Percentiles rank a stretch among this genome's conserved stretches.
These are phyloP conservation scores for Synanthedon formicaeformis DNA, from an alignment of 2,888 invertebrate genomes.

Conservation along the genomic window DNA sequence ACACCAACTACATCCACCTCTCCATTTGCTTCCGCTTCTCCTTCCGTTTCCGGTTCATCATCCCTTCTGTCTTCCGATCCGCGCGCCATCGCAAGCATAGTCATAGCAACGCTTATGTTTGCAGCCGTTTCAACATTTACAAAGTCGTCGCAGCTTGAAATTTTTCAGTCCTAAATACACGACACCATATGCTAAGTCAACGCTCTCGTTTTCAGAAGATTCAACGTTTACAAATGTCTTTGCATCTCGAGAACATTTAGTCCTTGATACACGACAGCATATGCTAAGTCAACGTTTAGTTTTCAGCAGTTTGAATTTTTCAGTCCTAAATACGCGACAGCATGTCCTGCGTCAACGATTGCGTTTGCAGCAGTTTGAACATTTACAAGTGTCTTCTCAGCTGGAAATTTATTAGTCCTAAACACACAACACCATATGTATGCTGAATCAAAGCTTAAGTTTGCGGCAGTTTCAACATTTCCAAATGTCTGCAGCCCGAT, in stretches of 20 bases:
- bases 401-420: background rate
- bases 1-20: constrained; percentile 64
- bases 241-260: too few species aligned
- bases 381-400: background rate
- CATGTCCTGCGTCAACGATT: constrained; percentile 28
- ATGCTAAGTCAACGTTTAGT: too few species aligned
- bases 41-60: constrained; percentile 40
- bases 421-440: too few species aligned
- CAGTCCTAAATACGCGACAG: too few species aligned
- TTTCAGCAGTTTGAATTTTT: too few species aligned
- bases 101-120: constrained; percentile 57
- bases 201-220: too few species aligned
- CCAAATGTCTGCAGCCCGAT: too few species aligned
- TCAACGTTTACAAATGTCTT: too few species aligned
- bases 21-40: constrained; percentile 45
- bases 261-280: too few species aligned
- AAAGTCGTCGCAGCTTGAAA: background rate
- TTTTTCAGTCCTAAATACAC: background rate
- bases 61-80: constrained; percentile 54
- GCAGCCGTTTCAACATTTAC: background rate
- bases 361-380: constrained; percentile 10
- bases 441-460: too few species aligned
- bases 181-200: too few species aligned
- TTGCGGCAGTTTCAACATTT: too few species aligned
- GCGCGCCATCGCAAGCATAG: constrained; percentile 68